These are phyloP conservation scores for Cryptus viduatorius DNA, from an alignment of 2,888 invertebrate genomes.

Conservation along the genomic window DNA sequence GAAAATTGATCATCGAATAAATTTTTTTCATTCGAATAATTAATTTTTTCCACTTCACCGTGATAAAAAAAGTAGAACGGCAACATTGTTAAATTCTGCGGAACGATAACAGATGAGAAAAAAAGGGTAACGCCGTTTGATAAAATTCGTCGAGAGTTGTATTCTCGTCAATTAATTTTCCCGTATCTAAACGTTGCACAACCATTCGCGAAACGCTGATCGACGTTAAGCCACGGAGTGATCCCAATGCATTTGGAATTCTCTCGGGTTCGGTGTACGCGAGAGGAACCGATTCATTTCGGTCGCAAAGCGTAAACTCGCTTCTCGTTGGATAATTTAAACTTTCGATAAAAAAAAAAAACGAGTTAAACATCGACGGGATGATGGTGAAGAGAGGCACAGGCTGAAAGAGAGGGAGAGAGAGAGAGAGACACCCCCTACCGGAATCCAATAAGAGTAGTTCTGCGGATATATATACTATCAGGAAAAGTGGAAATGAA, in stretches of 20 bases:
- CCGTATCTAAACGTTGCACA: slow-evolving; percentile 60
- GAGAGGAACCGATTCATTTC: slow-evolving; percentile 51
- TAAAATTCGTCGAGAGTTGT: slow-evolving; percentile 23
- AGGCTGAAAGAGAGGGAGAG: slow-evolving; percentile 8
- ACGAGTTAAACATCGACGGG: slow-evolving; percentile 13
- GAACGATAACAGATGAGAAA: background rate
- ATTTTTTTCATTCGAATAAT: too few species aligned
- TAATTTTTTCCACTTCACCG: too few species aligned
- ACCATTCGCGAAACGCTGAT: background rate
- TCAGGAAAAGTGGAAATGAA: slow-evolving; percentile 68
- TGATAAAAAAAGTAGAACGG: too few species aligned
- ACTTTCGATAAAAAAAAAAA: slow-evolving; percentile 22
- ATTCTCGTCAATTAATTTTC: slow-evolving; percentile 62
- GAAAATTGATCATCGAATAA: too few species aligned
- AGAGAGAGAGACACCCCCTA: background rate
- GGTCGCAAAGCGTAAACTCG: slow-evolving; percentile 25
- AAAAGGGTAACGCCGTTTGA: background rate
- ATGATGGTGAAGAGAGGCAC: background rate
- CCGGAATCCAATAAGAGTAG: slow-evolving; percentile 62
- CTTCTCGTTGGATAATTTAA: slow-evolving; percentile 17
- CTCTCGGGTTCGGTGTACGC: slow-evolving; percentile 14
- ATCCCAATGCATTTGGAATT: slow-evolving; percentile 15
- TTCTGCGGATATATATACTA: slow-evolving; percentile 15
- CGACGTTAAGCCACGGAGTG: slow-evolving; percentile 25
- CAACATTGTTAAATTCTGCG: background rate